Conservation (phyloP, 1,140 invertebrate genomes). For the Branchinecta lindahli region DNA sequence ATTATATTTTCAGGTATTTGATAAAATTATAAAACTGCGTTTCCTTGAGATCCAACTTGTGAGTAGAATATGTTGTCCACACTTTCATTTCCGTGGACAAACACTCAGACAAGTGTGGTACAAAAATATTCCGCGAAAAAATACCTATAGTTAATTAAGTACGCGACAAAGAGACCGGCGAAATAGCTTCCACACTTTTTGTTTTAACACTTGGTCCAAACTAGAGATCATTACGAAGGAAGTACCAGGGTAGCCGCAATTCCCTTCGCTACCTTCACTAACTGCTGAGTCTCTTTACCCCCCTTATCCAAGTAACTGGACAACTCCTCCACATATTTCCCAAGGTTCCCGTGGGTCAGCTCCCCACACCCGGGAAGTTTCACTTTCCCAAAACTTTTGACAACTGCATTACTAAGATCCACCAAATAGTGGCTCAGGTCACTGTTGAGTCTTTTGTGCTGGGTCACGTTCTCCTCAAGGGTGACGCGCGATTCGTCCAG, state of each 20-base stretch:
- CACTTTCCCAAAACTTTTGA: slow-evolving; percentile 2
- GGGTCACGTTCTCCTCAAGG: not conserved
- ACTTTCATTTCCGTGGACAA: too few relatives aligned
- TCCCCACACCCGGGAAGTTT: not conserved
- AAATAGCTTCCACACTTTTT: too few relatives aligned
- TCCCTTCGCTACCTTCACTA: not conserved
- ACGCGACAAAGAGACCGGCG: too few relatives aligned
- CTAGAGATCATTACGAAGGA: not conserved
- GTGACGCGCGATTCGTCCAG: not conserved
- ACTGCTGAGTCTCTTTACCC: not conserved
- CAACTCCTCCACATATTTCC: not conserved
- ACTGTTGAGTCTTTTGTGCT: not conserved
- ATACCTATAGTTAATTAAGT: too few relatives aligned
- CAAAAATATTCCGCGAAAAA: too few relatives aligned
- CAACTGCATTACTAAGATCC: not conserved
- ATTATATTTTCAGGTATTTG: too few relatives aligned
- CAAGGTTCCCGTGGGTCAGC: not conserved
- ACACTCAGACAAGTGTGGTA: too few relatives aligned
- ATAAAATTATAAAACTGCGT: too few relatives aligned
- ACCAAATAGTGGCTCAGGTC: not conserved
- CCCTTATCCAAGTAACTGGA: not conserved
- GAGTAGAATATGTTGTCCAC: too few relatives aligned
- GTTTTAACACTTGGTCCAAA: too few relatives aligned
- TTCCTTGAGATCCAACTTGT: too few relatives aligned
- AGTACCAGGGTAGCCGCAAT: not conserved